phyloP scores from a whole-genome alignment of 2,888 invertebrate species.

The Dicycla oo region DNA sequence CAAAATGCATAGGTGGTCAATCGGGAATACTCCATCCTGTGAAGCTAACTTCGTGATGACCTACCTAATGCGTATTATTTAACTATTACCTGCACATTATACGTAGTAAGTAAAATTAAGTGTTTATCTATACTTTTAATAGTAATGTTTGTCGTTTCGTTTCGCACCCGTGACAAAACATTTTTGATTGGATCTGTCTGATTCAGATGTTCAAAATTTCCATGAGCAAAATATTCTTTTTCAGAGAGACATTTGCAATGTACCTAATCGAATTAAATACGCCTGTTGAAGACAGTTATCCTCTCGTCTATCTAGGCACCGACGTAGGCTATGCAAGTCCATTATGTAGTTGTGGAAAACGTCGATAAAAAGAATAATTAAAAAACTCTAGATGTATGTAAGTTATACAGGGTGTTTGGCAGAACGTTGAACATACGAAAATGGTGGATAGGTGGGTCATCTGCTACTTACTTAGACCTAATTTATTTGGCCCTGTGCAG shows the following conservation, averaged over 20 bases:
- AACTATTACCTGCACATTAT: background rate
- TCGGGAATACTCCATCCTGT: no score
- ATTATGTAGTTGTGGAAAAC: constrained; percentile 10
- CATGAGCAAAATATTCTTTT: background rate
- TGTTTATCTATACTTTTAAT: constrained; percentile 3
- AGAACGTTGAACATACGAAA: no score
- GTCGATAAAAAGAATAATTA: constrained; percentile 7
- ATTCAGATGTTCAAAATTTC: constrained; percentile 15
- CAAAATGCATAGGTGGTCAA: no score
- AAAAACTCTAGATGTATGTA: background rate
- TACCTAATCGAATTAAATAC: constrained; percentile 3
- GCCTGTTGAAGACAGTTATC: background rate
- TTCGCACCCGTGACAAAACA: constrained; percentile 18
- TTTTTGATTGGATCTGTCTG: constrained; percentile 11
- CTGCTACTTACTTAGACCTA: no score
- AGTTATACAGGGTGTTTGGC: no score
- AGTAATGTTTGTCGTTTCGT: constrained; percentile 1
- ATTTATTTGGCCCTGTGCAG: no score
- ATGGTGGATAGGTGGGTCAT: no score
- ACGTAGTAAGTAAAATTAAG: background rate
- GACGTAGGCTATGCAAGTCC: background rate
- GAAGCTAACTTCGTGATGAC: background rate
- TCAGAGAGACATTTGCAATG: background rate
- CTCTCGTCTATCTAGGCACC: background rate
- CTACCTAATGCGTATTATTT: constrained; percentile 2